Evolutionary conservation across 2,113 vertebrate genomes (phyloP).

Genomic region (Phycodurus eques): DNA sequence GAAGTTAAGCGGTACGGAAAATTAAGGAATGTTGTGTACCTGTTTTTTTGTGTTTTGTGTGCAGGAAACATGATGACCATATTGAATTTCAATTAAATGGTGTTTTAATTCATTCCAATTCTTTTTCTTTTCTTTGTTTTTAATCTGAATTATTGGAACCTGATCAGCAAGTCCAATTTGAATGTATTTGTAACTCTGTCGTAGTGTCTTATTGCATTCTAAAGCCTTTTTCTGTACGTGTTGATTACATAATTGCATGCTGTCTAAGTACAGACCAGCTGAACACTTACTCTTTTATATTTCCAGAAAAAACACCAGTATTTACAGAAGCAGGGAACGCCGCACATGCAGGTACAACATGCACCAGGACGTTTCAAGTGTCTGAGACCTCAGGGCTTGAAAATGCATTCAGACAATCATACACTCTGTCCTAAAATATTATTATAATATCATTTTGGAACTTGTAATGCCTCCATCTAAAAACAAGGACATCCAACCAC

Average conservation of each 20-base stretch:
- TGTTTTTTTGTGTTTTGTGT: no score
- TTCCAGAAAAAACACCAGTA: constrained; percentile 59
- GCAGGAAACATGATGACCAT: no score
- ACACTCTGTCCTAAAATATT: background rate
- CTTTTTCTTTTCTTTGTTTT: background rate
- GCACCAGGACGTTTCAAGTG: background rate
- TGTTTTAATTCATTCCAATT: no score
- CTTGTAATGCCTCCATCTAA: background rate
- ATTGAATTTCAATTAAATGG: no score
- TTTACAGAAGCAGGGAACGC: constrained; percentile 47
- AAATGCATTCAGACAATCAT: background rate
- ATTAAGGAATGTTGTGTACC: no score
- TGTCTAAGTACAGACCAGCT: background rate
- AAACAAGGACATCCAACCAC: no score
- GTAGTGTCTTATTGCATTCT: background rate
- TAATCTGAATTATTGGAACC: background rate
- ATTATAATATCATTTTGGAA: background rate
- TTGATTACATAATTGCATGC: background rate
- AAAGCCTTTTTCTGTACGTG: background rate
- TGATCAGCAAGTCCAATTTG: background rate
- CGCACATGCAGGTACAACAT: constrained; percentile 59
- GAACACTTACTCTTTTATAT: background rate
- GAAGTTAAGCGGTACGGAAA: no score
- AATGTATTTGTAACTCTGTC: background rate
- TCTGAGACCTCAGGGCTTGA: background rate